A percentile compares a stretch with the other conserved stretches of the same genome.
Conservation (phyloP, 2,888 invertebrate species). For the Lottia gigantea region DNA sequence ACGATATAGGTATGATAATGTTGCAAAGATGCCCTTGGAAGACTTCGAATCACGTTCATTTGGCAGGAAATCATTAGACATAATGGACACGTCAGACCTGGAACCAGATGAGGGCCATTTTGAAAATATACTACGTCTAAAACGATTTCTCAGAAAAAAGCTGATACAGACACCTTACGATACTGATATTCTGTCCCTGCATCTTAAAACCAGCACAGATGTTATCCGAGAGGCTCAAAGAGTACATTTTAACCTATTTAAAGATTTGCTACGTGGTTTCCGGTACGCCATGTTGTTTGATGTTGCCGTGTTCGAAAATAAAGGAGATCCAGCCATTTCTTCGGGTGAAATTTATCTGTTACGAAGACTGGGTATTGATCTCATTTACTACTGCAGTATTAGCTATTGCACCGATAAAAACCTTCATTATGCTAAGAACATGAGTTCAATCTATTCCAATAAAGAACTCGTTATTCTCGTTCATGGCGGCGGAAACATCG, state of each 20-base stretch:
- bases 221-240: slow-evolving; percentile 25
- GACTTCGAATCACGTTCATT: neutral
- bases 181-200: slow-evolving; percentile 16
- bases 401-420: slow-evolving; percentile 7
- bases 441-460: slow-evolving; percentile 10
- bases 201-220: slow-evolving; percentile 17
- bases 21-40: neutral
- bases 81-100: neutral
- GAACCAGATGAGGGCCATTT: neutral
- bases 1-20: neutral
- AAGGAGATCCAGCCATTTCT: slow-evolving; percentile 35
- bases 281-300: slow-evolving; percentile 30
- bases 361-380: slow-evolving; percentile 17
- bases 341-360: slow-evolving; percentile 28
- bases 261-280: slow-evolving; percentile 11
- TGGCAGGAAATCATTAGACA: neutral
- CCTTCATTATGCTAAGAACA: slow-evolving; percentile 12
- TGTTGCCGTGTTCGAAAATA: slow-evolving; percentile 31
- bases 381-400: slow-evolving; percentile 23
- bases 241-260: slow-evolving; percentile 21
- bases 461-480: slow-evolving; percentile 13
- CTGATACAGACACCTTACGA: neutral
- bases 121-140: neutral
- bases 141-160: neutral
- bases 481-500: neutral